phyloP scores from a whole-genome alignment of 92 coral and sea anemone species.

The Galaxea fascicularis region DNA sequence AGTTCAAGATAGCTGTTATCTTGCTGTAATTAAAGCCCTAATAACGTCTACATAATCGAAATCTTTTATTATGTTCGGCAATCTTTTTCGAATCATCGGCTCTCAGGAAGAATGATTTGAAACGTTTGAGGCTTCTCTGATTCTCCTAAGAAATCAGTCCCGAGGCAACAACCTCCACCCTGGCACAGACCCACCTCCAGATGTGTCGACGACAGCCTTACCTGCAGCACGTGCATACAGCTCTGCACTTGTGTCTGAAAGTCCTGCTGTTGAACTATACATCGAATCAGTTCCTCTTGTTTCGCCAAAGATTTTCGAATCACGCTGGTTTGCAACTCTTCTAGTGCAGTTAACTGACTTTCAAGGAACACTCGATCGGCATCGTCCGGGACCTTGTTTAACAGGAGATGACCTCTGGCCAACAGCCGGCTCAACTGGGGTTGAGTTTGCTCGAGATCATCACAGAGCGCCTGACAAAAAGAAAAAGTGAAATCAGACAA shows the following conservation, averaged over 20 bases:
- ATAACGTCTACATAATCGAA: neutral
- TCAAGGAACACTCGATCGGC: slow-evolving; percentile 64
- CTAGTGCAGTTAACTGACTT: slow-evolving; percentile 73
- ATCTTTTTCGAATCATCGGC: neutral
- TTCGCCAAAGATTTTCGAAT: slow-evolving; percentile 80
- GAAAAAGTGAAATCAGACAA: neutral
- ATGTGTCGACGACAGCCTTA: neutral
- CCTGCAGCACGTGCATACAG: slow-evolving; percentile 80
- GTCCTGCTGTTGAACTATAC: slow-evolving; percentile 88
- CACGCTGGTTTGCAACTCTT: slow-evolving; percentile 71
- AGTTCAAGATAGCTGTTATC: too few species aligned
- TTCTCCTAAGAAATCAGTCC: neutral
- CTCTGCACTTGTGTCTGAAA: slow-evolving; percentile 89
- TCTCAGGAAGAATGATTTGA: neutral
- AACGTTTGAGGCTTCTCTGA: neutral
- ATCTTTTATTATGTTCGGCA: too few species aligned
- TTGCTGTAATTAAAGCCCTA: too few species aligned
- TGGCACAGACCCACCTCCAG: neutral
- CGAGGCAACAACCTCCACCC: neutral
- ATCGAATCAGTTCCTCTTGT: slow-evolving; percentile 83
- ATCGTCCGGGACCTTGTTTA: slow-evolving; percentile 66
- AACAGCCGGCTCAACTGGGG: slow-evolving; percentile 64
- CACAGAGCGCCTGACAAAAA: slow-evolving; percentile 72
- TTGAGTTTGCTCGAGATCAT: slow-evolving; percentile 76
- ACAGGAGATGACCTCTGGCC: slow-evolving; percentile 64